Percentiles rank a stretch among this genome's conserved stretches.
These are phyloP conservation scores for Heterotilapia buettikoferi DNA, from an alignment of 2,113 vertebrate species.

Conservation along the genomic window DNA sequence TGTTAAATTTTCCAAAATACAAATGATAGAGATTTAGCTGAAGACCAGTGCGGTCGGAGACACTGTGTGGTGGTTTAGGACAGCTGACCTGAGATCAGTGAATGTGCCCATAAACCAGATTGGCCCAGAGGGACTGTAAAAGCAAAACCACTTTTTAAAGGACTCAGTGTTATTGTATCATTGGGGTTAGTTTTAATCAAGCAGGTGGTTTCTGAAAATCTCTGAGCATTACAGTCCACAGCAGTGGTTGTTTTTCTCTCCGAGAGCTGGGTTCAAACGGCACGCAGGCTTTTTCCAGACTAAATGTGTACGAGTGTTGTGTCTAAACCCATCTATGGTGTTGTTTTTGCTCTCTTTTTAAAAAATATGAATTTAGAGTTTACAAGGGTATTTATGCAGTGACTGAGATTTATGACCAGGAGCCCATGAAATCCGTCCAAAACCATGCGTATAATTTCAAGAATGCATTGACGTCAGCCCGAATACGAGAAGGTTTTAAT, in stretches of 20 bases:
- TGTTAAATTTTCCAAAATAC: not conserved
- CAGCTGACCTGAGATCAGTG: slow-evolving; percentile 60
- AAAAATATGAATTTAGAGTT: slow-evolving; percentile 22
- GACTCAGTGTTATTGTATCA: slow-evolving; percentile 38
- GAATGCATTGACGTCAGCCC: slow-evolving; percentile 42
- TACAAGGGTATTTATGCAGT: slow-evolving; percentile 9
- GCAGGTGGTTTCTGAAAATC: slow-evolving; percentile 43
- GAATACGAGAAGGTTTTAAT: slow-evolving; percentile 41
- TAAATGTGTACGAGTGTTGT: not conserved
- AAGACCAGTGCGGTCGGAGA: not conserved
- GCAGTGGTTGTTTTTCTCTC: not conserved
- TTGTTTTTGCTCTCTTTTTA: not conserved
- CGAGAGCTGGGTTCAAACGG: not conserved
- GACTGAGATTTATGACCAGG: slow-evolving; percentile 42
- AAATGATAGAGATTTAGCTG: not conserved
- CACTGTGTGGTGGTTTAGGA: slow-evolving; percentile 6
- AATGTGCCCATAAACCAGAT: slow-evolving; percentile 46
- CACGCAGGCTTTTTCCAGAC: not conserved
- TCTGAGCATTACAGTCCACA: not conserved
- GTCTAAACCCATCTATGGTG: not conserved
- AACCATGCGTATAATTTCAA: slow-evolving; percentile 53
- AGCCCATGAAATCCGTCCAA: slow-evolving; percentile 30
- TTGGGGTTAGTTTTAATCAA: slow-evolving; percentile 34
- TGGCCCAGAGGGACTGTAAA: slow-evolving; percentile 55
- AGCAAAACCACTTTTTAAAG: slow-evolving; percentile 50